phyloP scores from a whole-genome alignment of 1,140 invertebrate genomes.

The Anoplolepis gracilipes region DNA sequence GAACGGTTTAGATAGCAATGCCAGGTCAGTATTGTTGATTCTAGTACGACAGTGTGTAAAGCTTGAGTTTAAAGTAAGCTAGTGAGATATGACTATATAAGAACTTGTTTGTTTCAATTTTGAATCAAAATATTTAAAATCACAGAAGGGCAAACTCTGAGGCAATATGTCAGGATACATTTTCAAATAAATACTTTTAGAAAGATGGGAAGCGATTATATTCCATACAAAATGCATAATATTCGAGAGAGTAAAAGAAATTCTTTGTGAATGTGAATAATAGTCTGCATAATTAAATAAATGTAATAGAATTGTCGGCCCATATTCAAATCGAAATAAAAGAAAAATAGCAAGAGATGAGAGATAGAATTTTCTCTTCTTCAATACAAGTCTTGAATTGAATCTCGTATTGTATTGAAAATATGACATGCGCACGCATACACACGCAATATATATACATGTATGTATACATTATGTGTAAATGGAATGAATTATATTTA shows the following conservation, averaged over 20 bases:
- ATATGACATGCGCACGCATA: neutral
- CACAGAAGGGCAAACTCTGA: neutral
- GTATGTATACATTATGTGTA: neutral
- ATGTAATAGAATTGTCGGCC: neutral
- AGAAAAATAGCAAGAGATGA: neutral
- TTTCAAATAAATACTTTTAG: neutral
- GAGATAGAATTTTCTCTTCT: constrained; percentile 16
- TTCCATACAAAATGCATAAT: neutral
- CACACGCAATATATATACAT: too few species aligned
- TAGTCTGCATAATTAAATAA: constrained; percentile 44
- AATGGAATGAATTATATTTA: neutral
- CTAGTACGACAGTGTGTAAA: neutral
- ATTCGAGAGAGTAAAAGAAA: neutral
- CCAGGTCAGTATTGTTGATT: constrained; percentile 31
- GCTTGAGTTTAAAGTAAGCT: neutral
- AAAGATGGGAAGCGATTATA: neutral
- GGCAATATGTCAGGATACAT: neutral
- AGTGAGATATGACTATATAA: neutral
- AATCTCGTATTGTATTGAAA: neutral
- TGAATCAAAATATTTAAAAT: neutral
- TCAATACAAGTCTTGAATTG: too few species aligned
- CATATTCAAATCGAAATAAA: constrained; percentile 18
- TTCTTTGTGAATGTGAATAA: constrained; percentile 9
- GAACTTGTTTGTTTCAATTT: neutral
- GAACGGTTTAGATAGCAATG: neutral